phyloP scores from a whole-genome alignment of 2,113 vertebrate species.

The Polypterus senegalus region DNA sequence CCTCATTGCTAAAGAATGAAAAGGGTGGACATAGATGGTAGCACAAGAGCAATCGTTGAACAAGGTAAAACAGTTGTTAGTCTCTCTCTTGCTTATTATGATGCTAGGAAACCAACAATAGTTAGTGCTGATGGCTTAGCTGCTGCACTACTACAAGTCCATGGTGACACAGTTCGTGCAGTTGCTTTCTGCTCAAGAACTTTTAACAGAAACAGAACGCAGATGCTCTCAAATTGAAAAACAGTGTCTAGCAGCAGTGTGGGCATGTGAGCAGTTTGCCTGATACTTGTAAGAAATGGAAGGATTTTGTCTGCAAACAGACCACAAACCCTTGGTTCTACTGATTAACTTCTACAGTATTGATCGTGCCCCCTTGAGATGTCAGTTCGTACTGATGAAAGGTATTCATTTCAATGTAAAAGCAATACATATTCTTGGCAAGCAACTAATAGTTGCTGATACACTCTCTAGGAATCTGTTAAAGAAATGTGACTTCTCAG shows the following conservation, averaged over 20 bases:
- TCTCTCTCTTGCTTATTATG: not conserved
- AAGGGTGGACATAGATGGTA: not conserved
- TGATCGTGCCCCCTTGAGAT: constrained; percentile 4
- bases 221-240: constrained; percentile 3
- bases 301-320: constrained; percentile 1
- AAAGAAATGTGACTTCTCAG: not conserved
- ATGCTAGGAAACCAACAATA: constrained; percentile 5
- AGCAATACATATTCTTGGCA: constrained; percentile 7
- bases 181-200: constrained; percentile 6
- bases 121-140: constrained; percentile 7
- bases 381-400: constrained; percentile 1
- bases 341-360: constrained; percentile 3
- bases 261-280: not conserved
- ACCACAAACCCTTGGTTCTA: constrained; percentile 7
- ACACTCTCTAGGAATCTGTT: constrained; percentile 2
- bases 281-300: not conserved
- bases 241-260: constrained; percentile 3
- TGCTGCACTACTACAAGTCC: constrained; percentile 1
- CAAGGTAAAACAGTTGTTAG: not conserved
- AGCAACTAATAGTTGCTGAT: constrained; percentile 9
- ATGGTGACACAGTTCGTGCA: not conserved
- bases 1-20: constrained; percentile 3
- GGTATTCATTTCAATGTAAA: constrained; percentile 12
- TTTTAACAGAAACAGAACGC: constrained; percentile 1
- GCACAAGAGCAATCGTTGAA: not conserved